Evolutionary conservation across 2,888 invertebrate genomes (phyloP).

Genomic region (Drosophila demipolita): DNA sequence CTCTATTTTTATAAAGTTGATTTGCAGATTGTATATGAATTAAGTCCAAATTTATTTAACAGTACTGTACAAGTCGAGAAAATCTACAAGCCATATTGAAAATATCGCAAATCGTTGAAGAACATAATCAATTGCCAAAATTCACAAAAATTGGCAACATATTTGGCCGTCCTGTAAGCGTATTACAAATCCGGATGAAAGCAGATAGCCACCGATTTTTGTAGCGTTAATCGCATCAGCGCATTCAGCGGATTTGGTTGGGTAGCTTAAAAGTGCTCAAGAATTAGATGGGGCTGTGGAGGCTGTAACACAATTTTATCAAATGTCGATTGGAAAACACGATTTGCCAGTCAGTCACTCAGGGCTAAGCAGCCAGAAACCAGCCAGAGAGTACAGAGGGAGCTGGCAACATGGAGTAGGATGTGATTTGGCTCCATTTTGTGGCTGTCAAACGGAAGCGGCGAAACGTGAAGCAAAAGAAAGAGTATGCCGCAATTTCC

Average conservation of each 20-base stretch:
- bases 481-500: constrained; percentile 68
- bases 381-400: not conserved
- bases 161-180: not conserved
- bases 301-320: constrained; percentile 66
- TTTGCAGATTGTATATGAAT: not conserved
- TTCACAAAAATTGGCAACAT: not conserved
- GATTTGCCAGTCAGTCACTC: constrained; percentile 65
- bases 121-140: not conserved
- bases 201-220: constrained; percentile 18
- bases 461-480: constrained; percentile 36
- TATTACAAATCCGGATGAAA: constrained; percentile 3
- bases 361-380: constrained; percentile 26
- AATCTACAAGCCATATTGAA: not conserved
- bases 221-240: constrained; percentile 55
- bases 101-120: not conserved
- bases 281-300: not conserved
- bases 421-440: constrained; percentile 50
- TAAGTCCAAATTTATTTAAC: not conserved
- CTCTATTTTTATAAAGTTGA: not conserved
- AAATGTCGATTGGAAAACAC: constrained; percentile 74
- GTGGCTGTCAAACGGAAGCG: constrained; percentile 70
- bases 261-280: constrained; percentile 3
- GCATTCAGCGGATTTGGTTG: constrained; percentile 32
- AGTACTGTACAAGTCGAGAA: not conserved
- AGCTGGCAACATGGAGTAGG: constrained; percentile 1